A percentile compares a stretch with the other conserved stretches of the same genome.
Conservation (phyloP, 1,140 invertebrate genomes). For the roundworm (Caenorhabditis elegans) region WBcel235 BX284603.4:6417501-6418000, state of each 20-base stretch:
- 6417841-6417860: slow-evolving; percentile 32
- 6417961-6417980: not conserved
- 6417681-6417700: slow-evolving; percentile 52
- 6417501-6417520: not conserved
- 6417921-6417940: not conserved
- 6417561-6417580: slow-evolving; percentile 29
- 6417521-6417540: not conserved
- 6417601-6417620: slow-evolving; percentile 29
- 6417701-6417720: slow-evolving; percentile 54
- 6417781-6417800: not conserved
- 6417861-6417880: slow-evolving; percentile 58
- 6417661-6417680: slow-evolving; percentile 50
- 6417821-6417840: slow-evolving; percentile 31
- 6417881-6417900: slow-evolving; percentile 55
- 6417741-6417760: slow-evolving; percentile 57
- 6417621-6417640: slow-evolving; percentile 54
- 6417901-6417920: slow-evolving; percentile 17
- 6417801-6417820: slow-evolving; percentile 25
- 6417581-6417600: not conserved
- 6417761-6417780: not conserved
- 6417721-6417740: slow-evolving; percentile 43
- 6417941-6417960: slow-evolving; percentile 3
- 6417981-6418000: not conserved
- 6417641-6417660: slow-evolving; percentile 58
- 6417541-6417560: slow-evolving; percentile 25